Conservation (phyloP, 2,888 invertebrate species). For the Lacanobia wlatinum region DNA sequence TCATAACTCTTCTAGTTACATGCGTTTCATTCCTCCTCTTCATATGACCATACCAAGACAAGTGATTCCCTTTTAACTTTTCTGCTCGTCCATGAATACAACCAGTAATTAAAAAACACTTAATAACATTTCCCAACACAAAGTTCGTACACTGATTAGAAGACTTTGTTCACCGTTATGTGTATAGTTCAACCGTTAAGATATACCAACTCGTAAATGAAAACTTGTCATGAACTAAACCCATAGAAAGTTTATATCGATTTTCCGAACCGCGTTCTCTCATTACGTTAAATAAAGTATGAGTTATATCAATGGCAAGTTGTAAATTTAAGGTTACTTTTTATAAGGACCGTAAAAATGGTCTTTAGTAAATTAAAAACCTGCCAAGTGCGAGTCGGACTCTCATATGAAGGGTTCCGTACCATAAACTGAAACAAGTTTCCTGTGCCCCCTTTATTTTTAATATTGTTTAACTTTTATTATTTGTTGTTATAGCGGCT, state of each 20-base stretch:
- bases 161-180: conserved; percentile 48
- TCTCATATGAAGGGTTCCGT: too few species aligned
- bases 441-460: too few species aligned
- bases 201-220: conserved; percentile 54
- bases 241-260: conserved; percentile 61
- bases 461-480: too few species aligned
- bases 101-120: neutral
- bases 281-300: conserved; percentile 51
- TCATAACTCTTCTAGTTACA: too few species aligned
- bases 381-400: too few species aligned
- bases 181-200: conserved; percentile 57
- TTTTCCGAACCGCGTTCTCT: conserved; percentile 49
- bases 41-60: too few species aligned
- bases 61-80: too few species aligned
- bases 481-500: too few species aligned
- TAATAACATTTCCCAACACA: conserved; percentile 12
- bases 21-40: too few species aligned
- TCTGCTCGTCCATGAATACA: neutral
- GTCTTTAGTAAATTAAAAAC: conserved; percentile 26
- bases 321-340: conserved; percentile 34
- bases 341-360: conserved; percentile 10
- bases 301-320: conserved; percentile 50
- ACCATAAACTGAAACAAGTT: too few species aligned
- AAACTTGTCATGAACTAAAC: conserved; percentile 45
- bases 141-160: conserved; percentile 52